Conservation (phyloP, 2,797 vertebrate genomes). For the Sebastes hubbsi region DNA sequence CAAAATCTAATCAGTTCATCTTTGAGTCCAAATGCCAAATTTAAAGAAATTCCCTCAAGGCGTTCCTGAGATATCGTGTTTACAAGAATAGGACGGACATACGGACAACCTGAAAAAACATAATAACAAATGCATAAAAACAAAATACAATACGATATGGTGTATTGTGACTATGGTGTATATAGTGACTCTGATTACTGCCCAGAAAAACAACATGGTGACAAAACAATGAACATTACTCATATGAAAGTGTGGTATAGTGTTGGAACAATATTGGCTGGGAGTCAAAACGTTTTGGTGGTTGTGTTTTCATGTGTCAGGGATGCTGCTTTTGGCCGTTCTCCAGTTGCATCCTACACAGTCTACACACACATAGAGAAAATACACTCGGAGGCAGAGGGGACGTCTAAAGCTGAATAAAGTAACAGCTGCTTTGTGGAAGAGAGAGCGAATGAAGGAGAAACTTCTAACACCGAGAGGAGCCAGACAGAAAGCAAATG, state of each 20-base stretch:
- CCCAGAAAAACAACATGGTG: background rate
- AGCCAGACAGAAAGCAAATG: slow-evolving; percentile 52
- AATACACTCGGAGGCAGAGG: background rate
- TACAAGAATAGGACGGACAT: too few relatives aligned
- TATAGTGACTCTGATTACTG: background rate
- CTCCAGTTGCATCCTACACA: background rate
- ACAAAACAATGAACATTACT: background rate
- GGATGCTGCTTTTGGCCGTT: slow-evolving; percentile 21
- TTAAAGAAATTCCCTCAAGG: too few relatives aligned
- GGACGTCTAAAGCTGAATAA: background rate
- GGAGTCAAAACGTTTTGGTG: background rate
- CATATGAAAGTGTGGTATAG: background rate
- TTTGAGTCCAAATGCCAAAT: too few relatives aligned
- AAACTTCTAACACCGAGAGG: slow-evolving; percentile 1
- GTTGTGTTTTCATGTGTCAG: slow-evolving; percentile 1
- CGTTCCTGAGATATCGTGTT: too few relatives aligned
- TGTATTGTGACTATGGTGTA: background rate
- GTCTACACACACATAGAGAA: background rate
- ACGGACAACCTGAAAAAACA: too few relatives aligned
- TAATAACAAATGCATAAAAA: background rate
- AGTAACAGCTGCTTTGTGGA: slow-evolving; percentile 25
- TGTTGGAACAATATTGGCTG: background rate
- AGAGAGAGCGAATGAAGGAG: slow-evolving; percentile 37
- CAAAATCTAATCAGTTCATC: too few relatives aligned
- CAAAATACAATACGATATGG: background rate